Evolutionary conservation across 2,113 vertebrate species (phyloP).

Genomic region (Burhinus oedicnemus): DNA sequence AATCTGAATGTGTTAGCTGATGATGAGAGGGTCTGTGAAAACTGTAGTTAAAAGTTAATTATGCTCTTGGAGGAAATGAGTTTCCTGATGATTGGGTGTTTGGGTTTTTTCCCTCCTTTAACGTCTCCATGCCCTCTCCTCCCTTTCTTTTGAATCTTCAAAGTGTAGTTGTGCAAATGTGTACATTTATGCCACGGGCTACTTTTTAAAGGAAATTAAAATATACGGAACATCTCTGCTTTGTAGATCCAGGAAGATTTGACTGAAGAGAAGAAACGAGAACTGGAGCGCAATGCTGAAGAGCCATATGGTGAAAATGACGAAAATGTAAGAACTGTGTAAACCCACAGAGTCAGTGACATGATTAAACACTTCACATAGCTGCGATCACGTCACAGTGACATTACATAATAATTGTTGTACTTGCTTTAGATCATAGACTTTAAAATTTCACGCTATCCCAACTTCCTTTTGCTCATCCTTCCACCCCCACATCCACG

Average conservation of each 20-base stretch:
- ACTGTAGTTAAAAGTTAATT: background rate
- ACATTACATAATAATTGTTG: background rate
- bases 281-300: constrained; percentile 82
- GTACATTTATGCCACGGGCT: background rate
- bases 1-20: background rate
- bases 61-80: background rate
- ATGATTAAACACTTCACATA: background rate
- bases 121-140: background rate
- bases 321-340: constrained; percentile 80
- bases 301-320: constrained; percentile 89
- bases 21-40: background rate
- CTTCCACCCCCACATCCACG: background rate
- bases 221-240: background rate
- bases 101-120: background rate
- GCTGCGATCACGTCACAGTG: background rate
- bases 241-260: constrained; percentile 90
- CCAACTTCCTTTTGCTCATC: background rate
- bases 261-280: constrained; percentile 84
- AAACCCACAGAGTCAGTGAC: background rate
- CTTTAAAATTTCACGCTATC: background rate
- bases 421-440: background rate
- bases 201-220: background rate
- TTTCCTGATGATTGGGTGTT: background rate
- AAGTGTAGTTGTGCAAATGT: background rate
- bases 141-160: background rate